Conservation (phyloP, 2,888 invertebrate genomes). For the Limnephilus auricula region DNA sequence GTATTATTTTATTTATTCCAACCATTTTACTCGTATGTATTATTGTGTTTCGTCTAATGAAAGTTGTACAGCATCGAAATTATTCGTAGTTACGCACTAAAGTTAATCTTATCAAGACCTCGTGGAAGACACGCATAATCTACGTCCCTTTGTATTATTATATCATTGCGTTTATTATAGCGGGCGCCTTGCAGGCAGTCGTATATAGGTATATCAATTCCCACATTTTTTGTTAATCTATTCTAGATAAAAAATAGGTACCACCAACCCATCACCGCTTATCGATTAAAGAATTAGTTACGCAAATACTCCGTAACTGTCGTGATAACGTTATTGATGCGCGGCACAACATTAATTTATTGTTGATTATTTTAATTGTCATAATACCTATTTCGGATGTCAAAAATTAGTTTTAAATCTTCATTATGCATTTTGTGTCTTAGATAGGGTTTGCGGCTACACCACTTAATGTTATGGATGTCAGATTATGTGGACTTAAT, state of each 20-base stretch:
- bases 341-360: neutral
- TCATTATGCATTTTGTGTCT: slow-evolving; percentile 15
- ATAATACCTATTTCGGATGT: neutral
- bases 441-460: slow-evolving; percentile 44
- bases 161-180: neutral
- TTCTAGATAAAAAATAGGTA: neutral
- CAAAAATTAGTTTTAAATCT: neutral
- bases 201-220: neutral
- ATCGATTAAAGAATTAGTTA: neutral
- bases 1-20: neutral
- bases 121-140: neutral
- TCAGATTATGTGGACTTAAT: slow-evolving; percentile 66
- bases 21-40: neutral
- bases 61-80: neutral
- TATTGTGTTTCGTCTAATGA: neutral
- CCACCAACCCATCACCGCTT: neutral
- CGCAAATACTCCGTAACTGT: neutral
- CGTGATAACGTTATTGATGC: neutral
- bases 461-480: slow-evolving; percentile 62
- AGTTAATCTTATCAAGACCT: neutral
- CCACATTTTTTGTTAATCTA: neutral
- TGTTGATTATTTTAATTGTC: neutral
- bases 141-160: neutral
- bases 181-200: neutral
- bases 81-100: neutral